Conservation (phyloP, 1,140 invertebrate species). For the Zaprionus kolodkinae region DNA sequence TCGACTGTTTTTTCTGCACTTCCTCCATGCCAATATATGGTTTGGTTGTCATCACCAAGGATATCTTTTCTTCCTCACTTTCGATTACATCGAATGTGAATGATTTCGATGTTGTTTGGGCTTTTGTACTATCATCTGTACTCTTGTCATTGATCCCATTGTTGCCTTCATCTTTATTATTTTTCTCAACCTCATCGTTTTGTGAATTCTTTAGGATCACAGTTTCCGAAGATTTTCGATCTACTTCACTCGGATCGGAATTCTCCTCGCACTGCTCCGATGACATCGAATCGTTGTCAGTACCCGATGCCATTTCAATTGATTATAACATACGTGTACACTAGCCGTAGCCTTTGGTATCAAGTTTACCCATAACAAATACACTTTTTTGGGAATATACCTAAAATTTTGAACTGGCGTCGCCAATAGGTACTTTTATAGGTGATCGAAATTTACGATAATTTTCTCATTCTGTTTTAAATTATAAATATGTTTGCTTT, state of each 20-base stretch:
- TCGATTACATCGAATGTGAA: not conserved
- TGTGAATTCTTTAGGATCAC: not conserved
- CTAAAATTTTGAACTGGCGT: conserved; percentile 22
- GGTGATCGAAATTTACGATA: conserved; percentile 2
- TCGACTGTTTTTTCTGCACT: not conserved
- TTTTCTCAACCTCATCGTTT: not conserved
- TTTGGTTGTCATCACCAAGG: not conserved
- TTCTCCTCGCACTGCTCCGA: conserved; percentile 25
- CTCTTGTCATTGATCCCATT: not conserved
- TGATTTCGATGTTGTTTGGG: not conserved
- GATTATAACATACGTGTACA: not conserved
- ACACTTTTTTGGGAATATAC: conserved; percentile 6
- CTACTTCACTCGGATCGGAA: conserved; percentile 6
- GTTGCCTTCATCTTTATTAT: not conserved
- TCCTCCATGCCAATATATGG: not conserved
- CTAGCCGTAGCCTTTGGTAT: conserved; percentile 20
- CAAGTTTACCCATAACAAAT: conserved; percentile 37
- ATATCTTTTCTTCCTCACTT: not conserved
- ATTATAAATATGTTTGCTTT: conserved; percentile 7
- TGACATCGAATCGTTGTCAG: conserved; percentile 10
- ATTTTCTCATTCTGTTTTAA: not conserved
- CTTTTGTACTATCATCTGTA: not conserved
- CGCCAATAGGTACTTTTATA: not conserved
- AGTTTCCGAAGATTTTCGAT: not conserved
- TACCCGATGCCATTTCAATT: conserved; percentile 6